Evolutionary conservation across 1,140 invertebrate genomes (phyloP).

Genomic region (Oncopeltus fasciatus): DNA sequence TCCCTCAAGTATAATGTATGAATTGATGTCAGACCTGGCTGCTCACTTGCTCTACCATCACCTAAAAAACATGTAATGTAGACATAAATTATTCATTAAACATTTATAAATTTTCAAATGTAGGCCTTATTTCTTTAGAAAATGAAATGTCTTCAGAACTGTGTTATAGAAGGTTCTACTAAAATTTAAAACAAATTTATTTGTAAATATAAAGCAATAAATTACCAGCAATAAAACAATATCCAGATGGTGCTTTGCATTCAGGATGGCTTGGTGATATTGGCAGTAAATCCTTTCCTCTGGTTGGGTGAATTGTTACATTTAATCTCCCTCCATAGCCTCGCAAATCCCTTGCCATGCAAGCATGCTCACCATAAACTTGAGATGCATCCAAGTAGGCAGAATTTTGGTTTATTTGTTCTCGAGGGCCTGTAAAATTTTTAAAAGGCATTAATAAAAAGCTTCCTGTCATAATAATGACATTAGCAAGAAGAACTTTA

Average conservation of each 20-base stretch:
- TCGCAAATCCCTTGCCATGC: conserved; percentile 54
- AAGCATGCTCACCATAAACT: conserved; percentile 65
- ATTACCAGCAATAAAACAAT: conserved; percentile 67
- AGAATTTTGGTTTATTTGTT: conserved; percentile 88
- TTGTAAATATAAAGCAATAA: neutral
- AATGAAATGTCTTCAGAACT: neutral
- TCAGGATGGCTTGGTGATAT: conserved; percentile 57
- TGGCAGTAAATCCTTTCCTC: conserved; percentile 63
- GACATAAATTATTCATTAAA: no score
- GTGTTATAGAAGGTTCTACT: neutral
- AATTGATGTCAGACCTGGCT: conserved; percentile 69
- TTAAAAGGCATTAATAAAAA: no score
- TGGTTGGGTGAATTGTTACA: conserved; percentile 51
- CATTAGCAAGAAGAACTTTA: no score
- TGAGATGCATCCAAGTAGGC: conserved; percentile 75
- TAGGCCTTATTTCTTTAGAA: no score
- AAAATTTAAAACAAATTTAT: no score
- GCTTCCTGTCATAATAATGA: no score
- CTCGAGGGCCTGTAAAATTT: conserved; percentile 55
- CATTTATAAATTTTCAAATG: no score
- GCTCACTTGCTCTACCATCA: conserved; percentile 68
- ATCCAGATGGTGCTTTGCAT: conserved; percentile 66
- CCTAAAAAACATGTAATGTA: conserved; percentile 42
- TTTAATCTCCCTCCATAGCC: conserved; percentile 70
- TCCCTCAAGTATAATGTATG: conserved; percentile 80